Conservation (phyloP, 2,113 vertebrate genomes). For the Lampris megalopsis region DNA sequence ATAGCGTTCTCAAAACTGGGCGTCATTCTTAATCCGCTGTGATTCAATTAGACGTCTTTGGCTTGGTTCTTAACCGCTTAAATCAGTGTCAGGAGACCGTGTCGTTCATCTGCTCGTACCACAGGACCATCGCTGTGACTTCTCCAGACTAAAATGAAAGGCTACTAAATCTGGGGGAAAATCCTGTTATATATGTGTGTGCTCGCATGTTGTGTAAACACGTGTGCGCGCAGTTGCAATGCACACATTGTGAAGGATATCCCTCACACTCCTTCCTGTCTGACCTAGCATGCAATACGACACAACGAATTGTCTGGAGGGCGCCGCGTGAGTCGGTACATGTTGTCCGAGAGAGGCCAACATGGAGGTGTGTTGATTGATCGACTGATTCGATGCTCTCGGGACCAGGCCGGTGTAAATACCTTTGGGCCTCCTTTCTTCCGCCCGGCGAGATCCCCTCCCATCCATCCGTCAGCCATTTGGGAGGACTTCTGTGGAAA, state of each 20-base stretch:
- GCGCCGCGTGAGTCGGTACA: background rate
- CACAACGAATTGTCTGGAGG: background rate
- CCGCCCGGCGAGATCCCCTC: background rate
- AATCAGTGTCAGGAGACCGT: background rate
- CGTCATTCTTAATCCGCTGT: background rate
- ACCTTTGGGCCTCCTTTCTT: background rate
- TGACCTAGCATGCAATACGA: slow-evolving; percentile 1
- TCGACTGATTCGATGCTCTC: slow-evolving; percentile 6
- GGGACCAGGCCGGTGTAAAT: background rate
- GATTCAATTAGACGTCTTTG: background rate
- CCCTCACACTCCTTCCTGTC: too few relatives aligned
- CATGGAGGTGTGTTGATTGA: background rate
- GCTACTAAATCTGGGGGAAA: too few relatives aligned
- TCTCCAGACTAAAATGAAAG: too few relatives aligned
- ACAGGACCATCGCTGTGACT: background rate
- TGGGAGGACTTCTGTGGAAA: background rate
- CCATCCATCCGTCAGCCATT: background rate
- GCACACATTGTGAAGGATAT: background rate
- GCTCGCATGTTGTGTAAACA: background rate
- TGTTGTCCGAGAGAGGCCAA: background rate
- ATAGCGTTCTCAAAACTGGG: too few relatives aligned
- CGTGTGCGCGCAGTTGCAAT: background rate
- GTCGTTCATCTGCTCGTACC: background rate
- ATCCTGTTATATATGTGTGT: background rate
- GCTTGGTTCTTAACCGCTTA: background rate